A percentile compares a stretch with the other conserved stretches of the same genome.
Conservation (phyloP, 2,113 vertebrate genomes). For the Notothenia coriiceps region DNA sequence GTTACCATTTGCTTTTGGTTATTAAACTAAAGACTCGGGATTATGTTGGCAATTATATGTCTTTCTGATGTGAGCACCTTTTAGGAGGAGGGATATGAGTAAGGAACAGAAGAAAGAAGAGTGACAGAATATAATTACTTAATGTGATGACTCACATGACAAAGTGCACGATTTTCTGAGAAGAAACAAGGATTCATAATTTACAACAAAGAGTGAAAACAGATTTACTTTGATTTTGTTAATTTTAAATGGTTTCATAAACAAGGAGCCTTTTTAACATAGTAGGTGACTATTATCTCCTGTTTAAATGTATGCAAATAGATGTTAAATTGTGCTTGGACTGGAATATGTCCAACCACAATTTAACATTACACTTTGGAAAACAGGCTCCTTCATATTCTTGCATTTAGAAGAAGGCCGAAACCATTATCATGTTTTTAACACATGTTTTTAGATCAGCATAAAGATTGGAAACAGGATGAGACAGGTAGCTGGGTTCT, state of each 20-base stretch:
- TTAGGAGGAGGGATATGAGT: background rate
- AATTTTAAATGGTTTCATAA: background rate
- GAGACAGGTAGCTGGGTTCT: no score
- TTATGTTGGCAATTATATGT: conserved; percentile 1
- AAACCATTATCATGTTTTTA: no score
- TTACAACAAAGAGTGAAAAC: background rate
- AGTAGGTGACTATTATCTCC: background rate
- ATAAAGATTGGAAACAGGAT: no score
- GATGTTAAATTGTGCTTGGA: background rate
- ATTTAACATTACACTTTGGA: no score
- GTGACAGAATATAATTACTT: background rate
- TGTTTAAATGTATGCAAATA: background rate
- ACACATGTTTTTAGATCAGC: no score
- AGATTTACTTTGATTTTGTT: background rate
- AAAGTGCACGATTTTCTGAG: background rate
- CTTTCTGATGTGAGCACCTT: background rate
- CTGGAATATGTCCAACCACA: no score
- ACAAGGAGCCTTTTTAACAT: background rate
- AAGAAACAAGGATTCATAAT: background rate
- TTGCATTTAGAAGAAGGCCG: no score
- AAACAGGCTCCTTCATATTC: no score
- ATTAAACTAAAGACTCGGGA: background rate
- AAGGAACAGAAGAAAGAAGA: background rate
- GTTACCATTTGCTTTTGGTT: background rate
- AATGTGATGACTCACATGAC: background rate